Conservation (phyloP, 2,113 vertebrate genomes). For the Ceuthmochares aereus region DNA sequence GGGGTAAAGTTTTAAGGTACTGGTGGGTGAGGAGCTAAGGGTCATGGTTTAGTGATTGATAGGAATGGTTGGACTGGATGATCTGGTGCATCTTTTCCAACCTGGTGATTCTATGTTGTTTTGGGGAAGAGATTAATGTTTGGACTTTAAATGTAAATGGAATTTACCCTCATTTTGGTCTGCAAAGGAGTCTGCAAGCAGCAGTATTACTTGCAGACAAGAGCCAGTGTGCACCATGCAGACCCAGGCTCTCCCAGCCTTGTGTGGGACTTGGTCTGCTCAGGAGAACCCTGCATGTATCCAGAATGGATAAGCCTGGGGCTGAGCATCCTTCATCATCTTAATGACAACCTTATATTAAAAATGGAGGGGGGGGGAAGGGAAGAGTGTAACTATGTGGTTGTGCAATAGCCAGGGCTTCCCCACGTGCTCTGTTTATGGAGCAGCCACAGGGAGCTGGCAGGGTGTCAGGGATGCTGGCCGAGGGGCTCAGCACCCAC, state of each 20-base stretch:
- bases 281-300: accelerated
- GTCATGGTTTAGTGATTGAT: no score
- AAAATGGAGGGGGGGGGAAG: no score
- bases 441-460: neutral
- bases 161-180: neutral
- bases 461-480: neutral
- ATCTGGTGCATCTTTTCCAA: no score
- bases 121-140: neutral
- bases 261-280: accelerated
- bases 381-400: neutral
- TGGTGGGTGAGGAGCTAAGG: no score
- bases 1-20: no score
- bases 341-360: neutral
- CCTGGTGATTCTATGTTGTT: no score
- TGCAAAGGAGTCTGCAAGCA: accelerated
- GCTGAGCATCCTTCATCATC: neutral
- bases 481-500: neutral
- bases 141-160: neutral
- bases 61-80: no score
- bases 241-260: neutral
- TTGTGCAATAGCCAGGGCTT: neutral
- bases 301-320: neutral
- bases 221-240: accelerated
- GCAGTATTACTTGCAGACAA: neutral
- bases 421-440: neutral